Evolutionary conservation across 2,888 invertebrate species (phyloP).

Genomic region (Brenthis daphne): DNA sequence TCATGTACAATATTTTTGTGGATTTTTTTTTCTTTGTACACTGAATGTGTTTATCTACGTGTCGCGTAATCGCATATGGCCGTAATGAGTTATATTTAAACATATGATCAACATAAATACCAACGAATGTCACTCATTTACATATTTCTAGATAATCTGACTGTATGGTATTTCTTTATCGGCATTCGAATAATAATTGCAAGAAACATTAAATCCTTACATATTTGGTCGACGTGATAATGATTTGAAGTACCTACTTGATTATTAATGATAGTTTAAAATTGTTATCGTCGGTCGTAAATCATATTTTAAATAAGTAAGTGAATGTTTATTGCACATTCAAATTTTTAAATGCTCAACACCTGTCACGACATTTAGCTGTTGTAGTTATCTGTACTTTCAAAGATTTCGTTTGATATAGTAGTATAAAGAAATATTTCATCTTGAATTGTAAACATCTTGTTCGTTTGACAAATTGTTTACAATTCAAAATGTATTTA

Average conservation of each 20-base stretch:
- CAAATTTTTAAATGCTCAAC: background rate
- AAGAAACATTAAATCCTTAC: slow-evolving; percentile 12
- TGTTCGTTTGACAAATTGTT: no score
- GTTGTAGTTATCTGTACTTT: background rate
- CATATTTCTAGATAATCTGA: slow-evolving; percentile 4
- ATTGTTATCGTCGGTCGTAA: background rate
- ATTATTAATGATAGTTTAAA: background rate
- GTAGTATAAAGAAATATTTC: background rate
- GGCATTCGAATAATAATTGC: slow-evolving; percentile 8
- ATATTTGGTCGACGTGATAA: slow-evolving; percentile 24
- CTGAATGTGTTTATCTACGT: background rate
- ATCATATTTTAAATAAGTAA: background rate
- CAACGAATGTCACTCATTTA: background rate
- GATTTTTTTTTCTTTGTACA: no score
- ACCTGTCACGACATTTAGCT: background rate
- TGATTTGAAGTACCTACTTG: slow-evolving; percentile 4
- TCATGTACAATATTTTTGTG: no score
- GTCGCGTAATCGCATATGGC: background rate
- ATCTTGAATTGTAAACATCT: background rate
- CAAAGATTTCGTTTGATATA: slow-evolving; percentile 1
- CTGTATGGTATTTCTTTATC: slow-evolving; percentile 4
- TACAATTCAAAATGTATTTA: no score
- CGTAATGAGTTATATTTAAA: slow-evolving; percentile 12
- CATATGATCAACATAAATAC: slow-evolving; percentile 14
- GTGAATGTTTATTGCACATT: background rate